Percentiles rank a stretch among this genome's conserved stretches.
phyloP scores from a whole-genome alignment of 2,888 invertebrate genomes.

The Drosophila sordidapex region DNA sequence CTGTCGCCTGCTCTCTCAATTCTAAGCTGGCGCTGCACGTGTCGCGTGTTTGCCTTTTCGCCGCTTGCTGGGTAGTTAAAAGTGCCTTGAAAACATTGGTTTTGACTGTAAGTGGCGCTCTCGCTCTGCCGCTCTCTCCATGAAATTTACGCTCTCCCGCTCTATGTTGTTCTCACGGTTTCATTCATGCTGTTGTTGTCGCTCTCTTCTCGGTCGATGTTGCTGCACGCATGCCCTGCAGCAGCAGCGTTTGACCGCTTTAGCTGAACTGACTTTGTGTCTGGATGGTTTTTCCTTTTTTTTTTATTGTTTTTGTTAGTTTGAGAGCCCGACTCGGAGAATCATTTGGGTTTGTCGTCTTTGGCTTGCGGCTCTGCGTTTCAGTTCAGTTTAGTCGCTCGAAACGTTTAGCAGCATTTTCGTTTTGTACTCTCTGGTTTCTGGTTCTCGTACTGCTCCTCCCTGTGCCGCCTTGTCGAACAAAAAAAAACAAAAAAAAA shows the following conservation, averaged over 20 bases:
- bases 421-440: slow-evolving; percentile 69
- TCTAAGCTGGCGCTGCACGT: slow-evolving; percentile 53
- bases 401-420: slow-evolving; percentile 66
- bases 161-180: slow-evolving; percentile 33
- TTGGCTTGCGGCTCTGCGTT: slow-evolving; percentile 37
- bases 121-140: slow-evolving; percentile 15
- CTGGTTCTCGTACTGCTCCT: slow-evolving; percentile 39
- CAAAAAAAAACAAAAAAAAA: background rate
- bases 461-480: slow-evolving; percentile 27
- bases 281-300: slow-evolving; percentile 14
- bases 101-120: slow-evolving; percentile 30
- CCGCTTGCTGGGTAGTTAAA: slow-evolving; percentile 47
- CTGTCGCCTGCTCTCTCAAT: background rate
- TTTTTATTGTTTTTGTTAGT: slow-evolving; percentile 6
- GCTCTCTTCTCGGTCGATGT: slow-evolving; percentile 4
- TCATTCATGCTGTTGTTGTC: slow-evolving; percentile 55
- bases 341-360: slow-evolving; percentile 22
- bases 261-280: slow-evolving; percentile 48
- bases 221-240: slow-evolving; percentile 66
- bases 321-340: slow-evolving; percentile 31
- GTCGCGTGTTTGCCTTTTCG: slow-evolving; percentile 71
- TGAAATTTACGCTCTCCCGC: slow-evolving; percentile 8
- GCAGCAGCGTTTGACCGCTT: slow-evolving; percentile 7
- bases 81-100: slow-evolving; percentile 43
- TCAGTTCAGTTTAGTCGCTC: slow-evolving; percentile 64